Conservation (phyloP, 2,113 vertebrate genomes). For the Dipodomys spectabilis region DNA sequence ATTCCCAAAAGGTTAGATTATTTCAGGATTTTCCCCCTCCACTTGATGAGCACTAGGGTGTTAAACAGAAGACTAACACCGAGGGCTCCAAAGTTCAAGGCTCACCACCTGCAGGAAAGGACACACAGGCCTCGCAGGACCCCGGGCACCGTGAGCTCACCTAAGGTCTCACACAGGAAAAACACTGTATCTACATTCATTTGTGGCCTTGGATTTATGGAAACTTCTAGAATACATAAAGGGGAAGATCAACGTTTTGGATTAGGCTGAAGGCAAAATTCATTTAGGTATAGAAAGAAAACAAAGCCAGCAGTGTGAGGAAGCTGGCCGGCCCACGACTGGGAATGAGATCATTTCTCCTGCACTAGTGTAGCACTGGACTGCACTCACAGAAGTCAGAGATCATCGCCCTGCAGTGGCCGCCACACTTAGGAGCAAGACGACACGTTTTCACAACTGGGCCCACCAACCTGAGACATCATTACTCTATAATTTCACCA, state of each 20-base stretch:
- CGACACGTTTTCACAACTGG: background rate
- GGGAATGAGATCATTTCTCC: background rate
- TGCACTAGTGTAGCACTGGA: fast-evolving
- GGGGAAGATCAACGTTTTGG: background rate
- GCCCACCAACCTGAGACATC: background rate
- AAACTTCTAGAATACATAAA: background rate
- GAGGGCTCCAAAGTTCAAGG: background rate
- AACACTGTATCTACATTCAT: background rate
- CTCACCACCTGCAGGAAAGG: background rate
- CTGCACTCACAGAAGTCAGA: too few relatives aligned
- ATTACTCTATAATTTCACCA: background rate
- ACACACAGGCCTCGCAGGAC: background rate
- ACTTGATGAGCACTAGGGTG: conserved; percentile 51
- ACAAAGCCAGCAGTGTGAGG: background rate
- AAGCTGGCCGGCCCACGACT: fast-evolving
- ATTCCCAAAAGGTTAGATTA: conserved; percentile 47
- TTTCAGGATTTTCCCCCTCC: background rate
- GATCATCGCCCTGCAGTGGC: too few relatives aligned
- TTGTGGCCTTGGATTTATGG: background rate
- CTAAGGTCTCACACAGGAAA: background rate
- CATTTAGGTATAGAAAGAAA: background rate
- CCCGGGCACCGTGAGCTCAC: background rate
- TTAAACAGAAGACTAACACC: conserved; percentile 50
- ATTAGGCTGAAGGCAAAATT: background rate
- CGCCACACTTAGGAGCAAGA: background rate